phyloP scores from a whole-genome alignment of 2,888 invertebrate species.

The Tryphoninae sp. region DNA sequence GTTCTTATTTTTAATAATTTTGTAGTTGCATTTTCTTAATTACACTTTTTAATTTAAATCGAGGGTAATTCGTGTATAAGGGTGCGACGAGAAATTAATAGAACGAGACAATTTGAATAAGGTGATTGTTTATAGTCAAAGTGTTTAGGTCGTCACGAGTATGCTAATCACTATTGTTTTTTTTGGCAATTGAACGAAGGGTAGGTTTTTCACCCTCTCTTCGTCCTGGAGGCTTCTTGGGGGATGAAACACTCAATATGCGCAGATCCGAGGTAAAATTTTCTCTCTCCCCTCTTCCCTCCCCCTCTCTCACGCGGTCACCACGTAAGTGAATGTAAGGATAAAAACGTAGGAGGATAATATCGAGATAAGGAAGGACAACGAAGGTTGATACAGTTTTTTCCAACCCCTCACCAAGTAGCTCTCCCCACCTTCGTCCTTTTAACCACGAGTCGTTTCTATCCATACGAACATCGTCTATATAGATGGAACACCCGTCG shows the following conservation, averaged over 20 bases:
- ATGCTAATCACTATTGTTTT: background rate
- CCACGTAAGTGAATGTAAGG: background rate
- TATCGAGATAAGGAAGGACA: background rate
- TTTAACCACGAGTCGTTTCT: constrained; percentile 59
- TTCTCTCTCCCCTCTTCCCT: background rate
- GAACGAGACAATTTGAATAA: background rate
- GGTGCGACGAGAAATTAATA: too few relatives aligned
- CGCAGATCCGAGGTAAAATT: background rate
- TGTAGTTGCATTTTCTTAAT: too few relatives aligned
- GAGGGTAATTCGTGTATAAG: too few relatives aligned
- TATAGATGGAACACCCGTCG: constrained; percentile 71
- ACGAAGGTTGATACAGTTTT: constrained; percentile 20
- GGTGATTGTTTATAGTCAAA: background rate
- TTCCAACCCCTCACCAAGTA: background rate
- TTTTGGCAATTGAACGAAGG: background rate
- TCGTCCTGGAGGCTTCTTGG: background rate
- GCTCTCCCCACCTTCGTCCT: constrained; percentile 28
- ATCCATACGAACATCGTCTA: constrained; percentile 38
- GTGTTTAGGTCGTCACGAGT: background rate
- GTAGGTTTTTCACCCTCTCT: background rate
- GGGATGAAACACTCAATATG: background rate
- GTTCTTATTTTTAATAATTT: too few relatives aligned
- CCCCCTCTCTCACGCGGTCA: background rate
- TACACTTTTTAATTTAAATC: too few relatives aligned
- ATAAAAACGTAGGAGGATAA: background rate